phyloP scores from a whole-genome alignment of 1,140 invertebrate genomes.

The Ooceraea biroi region DNA sequence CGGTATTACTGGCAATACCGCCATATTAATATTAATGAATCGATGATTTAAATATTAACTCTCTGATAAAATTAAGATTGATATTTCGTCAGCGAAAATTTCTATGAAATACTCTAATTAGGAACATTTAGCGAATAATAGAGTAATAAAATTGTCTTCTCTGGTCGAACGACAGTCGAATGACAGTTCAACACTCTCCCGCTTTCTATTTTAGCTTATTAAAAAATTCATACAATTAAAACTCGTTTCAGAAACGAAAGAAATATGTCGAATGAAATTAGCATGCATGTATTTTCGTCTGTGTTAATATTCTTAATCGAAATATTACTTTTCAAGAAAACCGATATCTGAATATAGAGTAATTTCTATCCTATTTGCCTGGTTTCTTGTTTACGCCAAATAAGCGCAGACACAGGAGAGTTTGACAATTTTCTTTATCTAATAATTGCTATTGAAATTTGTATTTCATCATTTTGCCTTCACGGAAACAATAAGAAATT shows the following conservation, averaged over 20 bases:
- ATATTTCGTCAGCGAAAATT: too few relatives aligned
- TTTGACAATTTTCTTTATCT: not conserved
- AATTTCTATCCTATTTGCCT: constrained; percentile 11
- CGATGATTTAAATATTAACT: too few relatives aligned
- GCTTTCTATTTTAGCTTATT: too few relatives aligned
- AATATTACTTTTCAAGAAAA: constrained; percentile 18
- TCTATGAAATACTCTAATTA: too few relatives aligned
- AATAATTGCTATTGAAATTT: not conserved
- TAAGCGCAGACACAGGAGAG: not conserved
- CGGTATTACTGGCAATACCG: not conserved
- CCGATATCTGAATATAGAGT: not conserved
- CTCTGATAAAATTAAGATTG: too few relatives aligned
- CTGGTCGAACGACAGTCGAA: too few relatives aligned
- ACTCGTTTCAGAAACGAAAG: constrained; percentile 21
- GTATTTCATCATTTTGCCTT: not conserved
- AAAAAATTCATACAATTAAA: not conserved
- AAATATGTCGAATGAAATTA: constrained; percentile 36
- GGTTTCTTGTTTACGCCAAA: not conserved
- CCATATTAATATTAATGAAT: not conserved
- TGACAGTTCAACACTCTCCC: too few relatives aligned
- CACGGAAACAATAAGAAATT: not conserved
- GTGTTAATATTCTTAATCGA: constrained; percentile 14
- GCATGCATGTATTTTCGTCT: constrained; percentile 36
- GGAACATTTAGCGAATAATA: too few relatives aligned
- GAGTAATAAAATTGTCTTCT: too few relatives aligned